A percentile compares a stretch with the other conserved stretches of the same genome.
These are phyloP conservation scores for Pedicia rivosa DNA, from an alignment of 2,888 invertebrate species.

Conservation along the genomic window DNA sequence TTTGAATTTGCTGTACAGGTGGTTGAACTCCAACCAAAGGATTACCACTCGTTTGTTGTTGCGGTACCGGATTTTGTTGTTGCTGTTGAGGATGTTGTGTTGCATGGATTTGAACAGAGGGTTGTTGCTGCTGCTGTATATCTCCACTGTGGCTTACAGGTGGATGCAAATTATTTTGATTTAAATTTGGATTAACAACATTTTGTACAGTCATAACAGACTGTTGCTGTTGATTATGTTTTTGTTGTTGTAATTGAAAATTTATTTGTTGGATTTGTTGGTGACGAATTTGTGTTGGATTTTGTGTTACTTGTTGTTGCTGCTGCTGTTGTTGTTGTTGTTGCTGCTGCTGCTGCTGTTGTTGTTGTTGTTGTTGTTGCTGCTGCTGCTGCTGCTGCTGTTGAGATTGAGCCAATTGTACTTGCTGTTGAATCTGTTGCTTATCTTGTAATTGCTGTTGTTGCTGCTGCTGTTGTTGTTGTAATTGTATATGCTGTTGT, in stretches of 20 bases:
- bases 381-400: conserved; percentile 24
- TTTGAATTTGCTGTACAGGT: conserved; percentile 8
- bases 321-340: conserved; percentile 18
- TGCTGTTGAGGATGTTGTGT: conserved; percentile 19
- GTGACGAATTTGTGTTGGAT: neutral
- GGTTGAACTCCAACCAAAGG: conserved; percentile 5
- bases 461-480: conserved; percentile 21
- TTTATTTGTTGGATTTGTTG: conserved; percentile 9
- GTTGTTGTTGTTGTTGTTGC: conserved; percentile 23
- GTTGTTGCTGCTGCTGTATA: conserved; percentile 14
- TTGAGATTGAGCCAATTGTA: conserved; percentile 23
- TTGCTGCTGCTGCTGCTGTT: conserved; percentile 15
- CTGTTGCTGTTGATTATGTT: conserved; percentile 18
- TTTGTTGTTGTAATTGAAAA: conserved; percentile 5
- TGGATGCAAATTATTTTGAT: conserved; percentile 35
- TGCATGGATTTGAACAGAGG: neutral
- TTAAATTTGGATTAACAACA: too few species aligned
- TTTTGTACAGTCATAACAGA: conserved; percentile 13
- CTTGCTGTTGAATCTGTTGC: conserved; percentile 28
- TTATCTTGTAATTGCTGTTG: conserved; percentile 23
- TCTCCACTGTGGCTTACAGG: conserved; percentile 31
- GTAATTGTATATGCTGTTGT: conserved; percentile 16
- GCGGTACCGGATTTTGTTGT: conserved; percentile 14
- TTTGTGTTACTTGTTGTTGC: conserved; percentile 6
- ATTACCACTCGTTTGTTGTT: conserved; percentile 14